A percentile compares a stretch with the other conserved stretches of the same genome.
Conservation (phyloP, 1,140 invertebrate genomes). For the Hetaerina americana region DNA sequence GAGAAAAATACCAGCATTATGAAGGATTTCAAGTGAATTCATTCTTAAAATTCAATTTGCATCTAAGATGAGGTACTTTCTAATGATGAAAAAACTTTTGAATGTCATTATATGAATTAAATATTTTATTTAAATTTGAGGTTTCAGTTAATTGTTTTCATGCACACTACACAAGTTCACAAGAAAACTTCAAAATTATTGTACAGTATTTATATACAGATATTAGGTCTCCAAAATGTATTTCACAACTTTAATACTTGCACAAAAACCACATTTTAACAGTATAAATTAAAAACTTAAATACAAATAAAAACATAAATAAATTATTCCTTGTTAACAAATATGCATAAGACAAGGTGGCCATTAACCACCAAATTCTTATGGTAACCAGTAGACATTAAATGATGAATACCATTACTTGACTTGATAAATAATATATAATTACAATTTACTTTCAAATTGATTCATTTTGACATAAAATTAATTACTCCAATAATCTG, state of each 20-base stretch:
- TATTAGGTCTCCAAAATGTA: slow-evolving; percentile 1
- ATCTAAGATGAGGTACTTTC: too few relatives aligned
- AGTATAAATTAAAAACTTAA: slow-evolving; percentile 14
- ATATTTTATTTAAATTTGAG: slow-evolving; percentile 7
- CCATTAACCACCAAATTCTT: not conserved
- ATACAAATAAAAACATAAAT: slow-evolving; percentile 15
- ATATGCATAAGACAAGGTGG: not conserved
- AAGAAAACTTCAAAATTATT: slow-evolving; percentile 4
- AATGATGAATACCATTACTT: not conserved
- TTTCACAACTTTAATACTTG: slow-evolving; percentile 3
- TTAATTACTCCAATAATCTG: too few relatives aligned
- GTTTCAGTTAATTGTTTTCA: slow-evolving; percentile 6
- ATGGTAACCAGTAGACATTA: not conserved
- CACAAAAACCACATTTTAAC: slow-evolving; percentile 5
- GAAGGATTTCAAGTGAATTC: too few relatives aligned
- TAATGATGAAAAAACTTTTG: too few relatives aligned
- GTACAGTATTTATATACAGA: not conserved
- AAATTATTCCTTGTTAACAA: slow-evolving; percentile 14
- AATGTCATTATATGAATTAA: slow-evolving; percentile 1
- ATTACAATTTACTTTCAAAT: not conserved
- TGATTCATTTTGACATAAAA: not conserved
- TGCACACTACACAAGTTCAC: slow-evolving; percentile 5
- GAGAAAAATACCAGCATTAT: too few relatives aligned
- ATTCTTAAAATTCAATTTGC: too few relatives aligned
- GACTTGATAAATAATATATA: not conserved